Percentiles rank a stretch among this genome's conserved stretches.
Evolutionary conservation across 2,113 vertebrate genomes (phyloP).

Genomic region (Lepus americanus): DNA sequence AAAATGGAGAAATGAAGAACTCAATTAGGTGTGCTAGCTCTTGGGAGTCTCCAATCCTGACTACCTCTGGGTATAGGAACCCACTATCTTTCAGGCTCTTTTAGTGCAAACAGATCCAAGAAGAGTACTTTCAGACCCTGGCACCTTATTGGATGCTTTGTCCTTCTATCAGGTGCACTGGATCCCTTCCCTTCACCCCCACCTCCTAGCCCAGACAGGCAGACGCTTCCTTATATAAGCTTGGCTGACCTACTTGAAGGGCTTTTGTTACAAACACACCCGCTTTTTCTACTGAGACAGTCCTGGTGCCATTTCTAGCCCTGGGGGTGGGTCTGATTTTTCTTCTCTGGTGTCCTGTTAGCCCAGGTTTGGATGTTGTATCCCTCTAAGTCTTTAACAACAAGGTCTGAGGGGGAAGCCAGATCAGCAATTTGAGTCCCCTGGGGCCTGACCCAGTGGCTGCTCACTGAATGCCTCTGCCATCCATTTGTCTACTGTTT

Average conservation of each 20-base stretch:
- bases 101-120: slow-evolving; percentile 26
- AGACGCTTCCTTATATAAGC: slow-evolving; percentile 63
- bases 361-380: slow-evolving; percentile 35
- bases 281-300: slow-evolving; percentile 53
- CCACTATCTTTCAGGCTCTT: slow-evolving; percentile 20
- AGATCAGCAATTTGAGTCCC: slow-evolving; percentile 26
- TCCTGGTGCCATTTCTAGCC: slow-evolving; percentile 12
- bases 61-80: background rate
- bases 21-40: background rate
- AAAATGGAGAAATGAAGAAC: slow-evolving; percentile 38
- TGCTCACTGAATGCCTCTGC: slow-evolving; percentile 6
- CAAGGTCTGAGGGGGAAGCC: slow-evolving; percentile 18
- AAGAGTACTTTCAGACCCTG: slow-evolving; percentile 46
- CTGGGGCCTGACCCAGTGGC: background rate
- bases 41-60: slow-evolving; percentile 19
- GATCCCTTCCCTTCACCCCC: background rate
- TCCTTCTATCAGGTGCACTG: background rate
- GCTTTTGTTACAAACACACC: slow-evolving; percentile 55
- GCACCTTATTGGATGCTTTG: slow-evolving; percentile 33
- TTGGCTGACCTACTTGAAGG: slow-evolving; percentile 69
- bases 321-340: slow-evolving; percentile 31
- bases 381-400: slow-evolving; percentile 6
- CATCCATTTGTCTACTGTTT: slow-evolving; percentile 11
- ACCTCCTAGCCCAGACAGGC: slow-evolving; percentile 37
- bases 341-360: background rate